Evolutionary conservation across 1,140 invertebrate genomes (phyloP), one percentile per base, ranked within the genome.

Genomic region (Ectropis grisescens): DNA sequence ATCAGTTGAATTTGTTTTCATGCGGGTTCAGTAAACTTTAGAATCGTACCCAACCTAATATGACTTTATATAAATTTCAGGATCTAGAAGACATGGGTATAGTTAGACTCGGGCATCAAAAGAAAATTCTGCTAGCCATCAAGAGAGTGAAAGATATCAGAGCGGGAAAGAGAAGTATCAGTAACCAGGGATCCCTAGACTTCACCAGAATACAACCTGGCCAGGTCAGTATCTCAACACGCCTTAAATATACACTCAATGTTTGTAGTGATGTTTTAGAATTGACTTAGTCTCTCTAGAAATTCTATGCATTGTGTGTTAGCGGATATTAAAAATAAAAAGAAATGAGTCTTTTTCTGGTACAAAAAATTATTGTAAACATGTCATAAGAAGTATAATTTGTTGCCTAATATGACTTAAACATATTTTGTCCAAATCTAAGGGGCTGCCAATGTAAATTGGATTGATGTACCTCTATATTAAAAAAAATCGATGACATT

Each of bases 61-160:
- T n/a, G n/a, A n/a, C n/a, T n/a, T n/a, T n/a, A n/a, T n/a, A n/a
- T n/a, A n/a, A 7, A 13, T 74, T 58, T 11, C 60, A 81, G 76
- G 98, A 99, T 84, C 87, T 99, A 49, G 98, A 99, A 84, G 98
- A 99, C 61, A 97, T 98, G 71, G 98, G 98, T 29, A 98, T 99
- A 49, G 89, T 95, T 14, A 89, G 92, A 59, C 78, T 95, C 61
- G 98, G 98, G 13, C 98, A 99, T 78, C 97, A 99, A 80, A 99
- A 99, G 86, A 97, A 98, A 83, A 92, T 99, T 46, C 89, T 97
- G 52, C 83, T 99, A 49, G 97, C 97, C 33, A 98, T 99, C 50
- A 98, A 99, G 74, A 87, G 96, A 76, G 90, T 99, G 9, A 98
- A 98, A 81, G 94, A 98, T 68, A 93, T 98, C 37, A 88, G 91